Evolutionary conservation across 2,113 vertebrate genomes (phyloP).

Genomic region (Athene noctua): DNA sequence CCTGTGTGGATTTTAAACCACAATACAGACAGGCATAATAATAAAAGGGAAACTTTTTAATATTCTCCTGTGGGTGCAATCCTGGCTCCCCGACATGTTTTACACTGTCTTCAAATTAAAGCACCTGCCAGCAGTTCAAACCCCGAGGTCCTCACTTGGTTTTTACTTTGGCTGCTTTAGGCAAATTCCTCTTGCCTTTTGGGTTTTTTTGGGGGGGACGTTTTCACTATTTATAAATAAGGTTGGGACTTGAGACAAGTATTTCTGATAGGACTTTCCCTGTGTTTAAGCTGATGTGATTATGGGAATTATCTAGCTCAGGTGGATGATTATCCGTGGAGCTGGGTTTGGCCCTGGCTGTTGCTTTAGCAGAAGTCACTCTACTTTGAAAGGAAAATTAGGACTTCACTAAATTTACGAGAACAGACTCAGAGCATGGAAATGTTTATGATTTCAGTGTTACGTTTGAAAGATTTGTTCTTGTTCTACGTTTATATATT

Average conservation of each 20-base stretch:
- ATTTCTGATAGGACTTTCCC: not conserved
- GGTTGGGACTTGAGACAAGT: not conserved
- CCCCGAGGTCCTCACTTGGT: not conserved
- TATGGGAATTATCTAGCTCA: not conserved
- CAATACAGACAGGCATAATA: not conserved
- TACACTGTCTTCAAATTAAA: constrained; percentile 4
- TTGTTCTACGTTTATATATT: not conserved
- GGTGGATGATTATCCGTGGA: not conserved
- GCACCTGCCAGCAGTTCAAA: not conserved
- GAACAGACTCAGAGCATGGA: constrained; percentile 23
- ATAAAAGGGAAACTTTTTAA: constrained; percentile 1
- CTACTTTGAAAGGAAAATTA: constrained; percentile 25
- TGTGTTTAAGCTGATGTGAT: not conserved
- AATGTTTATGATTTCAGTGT: not conserved
- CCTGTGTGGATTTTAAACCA: constrained; percentile 46
- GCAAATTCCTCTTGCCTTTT: not conserved
- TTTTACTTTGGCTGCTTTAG: not conserved
- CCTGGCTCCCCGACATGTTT: not conserved
- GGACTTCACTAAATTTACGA: constrained; percentile 32
- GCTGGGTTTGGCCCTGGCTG: not conserved
- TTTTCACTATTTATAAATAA: not conserved
- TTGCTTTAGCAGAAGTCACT: constrained; percentile 45
- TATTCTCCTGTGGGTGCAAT: not conserved
- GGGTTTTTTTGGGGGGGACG: fast-evolving
- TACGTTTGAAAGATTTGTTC: not conserved